A percentile compares a stretch with the other conserved stretches of the same genome.
Conservation (phyloP, 2,888 invertebrate genomes). For the Calameuta pallipes region DNA sequence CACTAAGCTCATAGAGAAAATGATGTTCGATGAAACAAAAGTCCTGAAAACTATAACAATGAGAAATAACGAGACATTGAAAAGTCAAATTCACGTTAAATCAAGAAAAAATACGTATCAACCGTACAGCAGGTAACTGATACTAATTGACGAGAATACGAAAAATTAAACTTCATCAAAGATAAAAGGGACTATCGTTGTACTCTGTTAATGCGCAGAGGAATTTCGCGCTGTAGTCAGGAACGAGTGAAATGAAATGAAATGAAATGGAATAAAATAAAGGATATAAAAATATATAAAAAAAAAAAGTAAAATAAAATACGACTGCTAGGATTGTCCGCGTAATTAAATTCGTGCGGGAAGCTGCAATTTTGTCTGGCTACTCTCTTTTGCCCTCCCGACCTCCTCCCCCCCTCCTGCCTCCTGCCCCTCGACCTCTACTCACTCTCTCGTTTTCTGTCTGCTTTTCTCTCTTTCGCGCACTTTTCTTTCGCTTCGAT, state of each 20-base stretch:
- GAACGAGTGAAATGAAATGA: background rate
- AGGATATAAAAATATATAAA: background rate
- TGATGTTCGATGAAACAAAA: background rate
- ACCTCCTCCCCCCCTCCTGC: no score
- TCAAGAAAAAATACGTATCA: background rate
- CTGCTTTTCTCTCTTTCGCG: background rate
- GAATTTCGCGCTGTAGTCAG: background rate
- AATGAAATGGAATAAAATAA: background rate
- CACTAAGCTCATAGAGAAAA: background rate
- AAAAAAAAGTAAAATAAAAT: background rate
- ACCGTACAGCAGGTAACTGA: background rate
- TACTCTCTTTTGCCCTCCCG: background rate
- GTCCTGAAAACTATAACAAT: background rate
- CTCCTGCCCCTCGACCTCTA: background rate
- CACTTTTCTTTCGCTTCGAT: background rate
- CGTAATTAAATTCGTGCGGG: background rate
- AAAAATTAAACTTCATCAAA: background rate
- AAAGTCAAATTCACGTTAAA: background rate
- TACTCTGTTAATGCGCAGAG: background rate
- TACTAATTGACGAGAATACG: background rate
- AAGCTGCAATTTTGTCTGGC: background rate
- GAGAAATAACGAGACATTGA: background rate
- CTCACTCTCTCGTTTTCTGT: background rate
- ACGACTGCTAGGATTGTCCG: background rate
- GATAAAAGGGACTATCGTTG: background rate